Conservation (phyloP, 2,888 invertebrate genomes). For the Esperia sulphurella region DNA sequence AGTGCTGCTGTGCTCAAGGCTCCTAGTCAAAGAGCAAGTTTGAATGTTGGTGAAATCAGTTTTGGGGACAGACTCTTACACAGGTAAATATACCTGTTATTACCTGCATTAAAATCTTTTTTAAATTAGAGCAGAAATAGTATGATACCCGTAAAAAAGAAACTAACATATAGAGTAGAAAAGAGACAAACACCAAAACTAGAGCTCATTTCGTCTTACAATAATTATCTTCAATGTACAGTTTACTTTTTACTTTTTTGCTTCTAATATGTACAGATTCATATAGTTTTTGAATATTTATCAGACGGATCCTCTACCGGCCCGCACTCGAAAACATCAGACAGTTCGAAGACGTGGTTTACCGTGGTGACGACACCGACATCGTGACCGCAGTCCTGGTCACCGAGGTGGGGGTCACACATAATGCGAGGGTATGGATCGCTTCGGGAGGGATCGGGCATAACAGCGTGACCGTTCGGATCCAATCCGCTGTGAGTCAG, state of each 20-base stretch:
- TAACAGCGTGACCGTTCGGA: constrained; percentile 44
- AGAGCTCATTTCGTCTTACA: no score
- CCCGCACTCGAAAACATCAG: constrained; percentile 32
- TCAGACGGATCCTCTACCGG: constrained; percentile 20
- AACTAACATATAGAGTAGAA: no score
- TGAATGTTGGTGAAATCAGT: constrained; percentile 28
- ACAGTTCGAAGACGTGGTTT: constrained; percentile 51
- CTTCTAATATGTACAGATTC: no score
- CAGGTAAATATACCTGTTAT: constrained; percentile 25
- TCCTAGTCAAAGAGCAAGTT: constrained; percentile 24
- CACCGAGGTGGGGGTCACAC: constrained; percentile 44
- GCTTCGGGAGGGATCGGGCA: constrained; percentile 36
- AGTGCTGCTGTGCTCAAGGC: constrained; percentile 23
- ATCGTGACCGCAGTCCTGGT: constrained; percentile 45
- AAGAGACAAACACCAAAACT: no score
- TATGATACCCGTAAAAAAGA: no score
- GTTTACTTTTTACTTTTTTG: no score
- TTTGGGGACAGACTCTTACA: constrained; percentile 35
- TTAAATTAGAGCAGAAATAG: no score
- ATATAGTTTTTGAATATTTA: no score
- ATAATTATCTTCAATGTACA: no score
- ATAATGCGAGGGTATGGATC: constrained; percentile 42
- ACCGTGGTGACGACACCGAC: constrained; percentile 41
- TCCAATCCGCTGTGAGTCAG: constrained; percentile 42
- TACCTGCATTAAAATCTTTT: no score